Percentiles rank a stretch among this genome's conserved stretches.
phyloP scores from a whole-genome alignment of 2,797 vertebrate genomes.

The Helostoma temminkii region DNA sequence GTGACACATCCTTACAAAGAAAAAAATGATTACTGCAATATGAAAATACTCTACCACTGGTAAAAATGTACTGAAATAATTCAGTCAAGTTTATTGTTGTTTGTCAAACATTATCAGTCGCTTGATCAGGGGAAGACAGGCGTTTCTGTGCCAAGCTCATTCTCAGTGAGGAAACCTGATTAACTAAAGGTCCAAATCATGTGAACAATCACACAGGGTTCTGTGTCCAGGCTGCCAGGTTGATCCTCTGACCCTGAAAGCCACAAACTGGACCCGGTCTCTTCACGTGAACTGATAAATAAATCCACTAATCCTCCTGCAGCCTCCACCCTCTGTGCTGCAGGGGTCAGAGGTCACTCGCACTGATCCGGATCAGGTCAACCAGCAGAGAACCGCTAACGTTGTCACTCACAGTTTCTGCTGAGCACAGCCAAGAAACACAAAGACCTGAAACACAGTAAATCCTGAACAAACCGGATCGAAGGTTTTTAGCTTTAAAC shows the following conservation, averaged over 20 bases:
- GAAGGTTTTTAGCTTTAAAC: conserved; percentile 19
- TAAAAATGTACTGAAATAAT: too few relatives aligned
- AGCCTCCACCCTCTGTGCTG: neutral
- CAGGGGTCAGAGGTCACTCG: conserved; percentile 32
- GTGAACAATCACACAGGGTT: conserved; percentile 9
- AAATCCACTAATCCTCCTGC: conserved; percentile 32
- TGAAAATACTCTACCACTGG: too few relatives aligned
- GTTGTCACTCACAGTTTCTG: conserved; percentile 19
- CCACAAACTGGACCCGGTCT: conserved; percentile 8
- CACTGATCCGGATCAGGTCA: conserved; percentile 35
- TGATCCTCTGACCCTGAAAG: conserved; percentile 4
- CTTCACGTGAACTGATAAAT: conserved; percentile 7
- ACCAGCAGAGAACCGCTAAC: neutral
- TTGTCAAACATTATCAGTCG: too few relatives aligned
- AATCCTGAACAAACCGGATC: conserved; percentile 22
- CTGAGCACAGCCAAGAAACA: conserved; percentile 18
- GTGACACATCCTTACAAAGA: too few relatives aligned
- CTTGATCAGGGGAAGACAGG: too few relatives aligned
- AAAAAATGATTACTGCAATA: too few relatives aligned
- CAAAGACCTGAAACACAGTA: conserved; percentile 27
- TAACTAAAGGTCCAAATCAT: neutral
- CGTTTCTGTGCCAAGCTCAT: neutral
- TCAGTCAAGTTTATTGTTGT: too few relatives aligned
- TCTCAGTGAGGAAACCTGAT: neutral
- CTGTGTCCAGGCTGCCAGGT: neutral